A percentile compares a stretch with the other conserved stretches of the same genome.
Evolutionary conservation across 1,140 invertebrate species (phyloP).

Genomic region (Drosophila truncata): DNA sequence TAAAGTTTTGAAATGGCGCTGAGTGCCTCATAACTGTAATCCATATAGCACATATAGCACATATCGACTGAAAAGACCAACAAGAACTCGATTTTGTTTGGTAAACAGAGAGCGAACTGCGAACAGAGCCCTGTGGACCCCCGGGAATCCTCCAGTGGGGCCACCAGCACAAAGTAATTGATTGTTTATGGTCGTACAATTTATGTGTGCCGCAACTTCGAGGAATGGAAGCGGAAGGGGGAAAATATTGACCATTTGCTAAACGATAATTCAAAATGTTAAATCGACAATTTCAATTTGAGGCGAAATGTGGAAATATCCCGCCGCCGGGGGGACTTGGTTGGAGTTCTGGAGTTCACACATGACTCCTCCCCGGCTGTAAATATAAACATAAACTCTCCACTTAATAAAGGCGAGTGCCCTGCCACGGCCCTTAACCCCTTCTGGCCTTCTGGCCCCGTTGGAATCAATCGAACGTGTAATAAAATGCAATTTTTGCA

Average conservation of each 20-base stretch:
- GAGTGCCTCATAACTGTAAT: constrained; percentile 35
- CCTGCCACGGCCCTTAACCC: constrained; percentile 15
- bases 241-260: constrained; percentile 82
- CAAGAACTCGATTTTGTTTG: constrained; percentile 51
- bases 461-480: constrained; percentile 78
- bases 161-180: constrained; percentile 73
- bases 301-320: constrained; percentile 36
- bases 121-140: constrained; percentile 8
- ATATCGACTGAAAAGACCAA: constrained; percentile 49
- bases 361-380: constrained; percentile 54
- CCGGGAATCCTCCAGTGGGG: constrained; percentile 25
- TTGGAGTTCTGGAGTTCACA: constrained; percentile 16
- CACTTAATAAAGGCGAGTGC: constrained; percentile 76
- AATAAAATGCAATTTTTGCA: constrained; percentile 81
- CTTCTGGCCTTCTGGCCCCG: constrained; percentile 14
- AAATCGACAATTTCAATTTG: constrained; percentile 83
- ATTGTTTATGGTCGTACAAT: constrained; percentile 79
- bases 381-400: constrained; percentile 79
- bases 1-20: constrained; percentile 31
- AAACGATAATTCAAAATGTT: constrained; percentile 84
- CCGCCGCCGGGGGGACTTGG: constrained; percentile 14
- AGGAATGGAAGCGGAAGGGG: constrained; percentile 22
- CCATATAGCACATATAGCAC: constrained; percentile 50
- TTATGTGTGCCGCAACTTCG: constrained; percentile 69
- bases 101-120: constrained; percentile 41